phyloP scores from a whole-genome alignment of 2,888 invertebrate genomes.

The Nephrotoma guestfalica region DNA sequence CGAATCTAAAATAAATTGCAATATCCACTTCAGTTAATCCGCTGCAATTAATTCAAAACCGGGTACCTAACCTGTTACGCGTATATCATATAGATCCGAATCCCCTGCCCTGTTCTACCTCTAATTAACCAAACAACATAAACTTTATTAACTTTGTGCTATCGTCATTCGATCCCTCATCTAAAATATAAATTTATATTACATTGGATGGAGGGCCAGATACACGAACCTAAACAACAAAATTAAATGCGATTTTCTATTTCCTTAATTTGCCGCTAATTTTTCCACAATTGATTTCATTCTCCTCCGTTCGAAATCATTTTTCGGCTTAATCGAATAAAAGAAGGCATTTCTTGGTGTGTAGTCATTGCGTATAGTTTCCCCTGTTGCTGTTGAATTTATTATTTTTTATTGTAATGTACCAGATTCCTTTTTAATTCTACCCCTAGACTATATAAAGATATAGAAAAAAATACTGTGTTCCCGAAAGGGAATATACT shows the following conservation, averaged over 20 bases:
- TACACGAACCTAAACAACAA: background rate
- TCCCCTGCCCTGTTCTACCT: background rate
- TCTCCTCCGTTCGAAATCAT: background rate
- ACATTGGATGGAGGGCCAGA: slow-evolving; percentile 23
- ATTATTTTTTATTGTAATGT: background rate
- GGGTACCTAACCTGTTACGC: background rate
- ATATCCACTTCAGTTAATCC: background rate
- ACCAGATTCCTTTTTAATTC: background rate
- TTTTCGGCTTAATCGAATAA: slow-evolving; percentile 4
- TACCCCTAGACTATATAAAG: background rate
- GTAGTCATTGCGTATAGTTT: background rate
- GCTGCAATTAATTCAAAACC: background rate
- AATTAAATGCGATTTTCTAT: slow-evolving; percentile 2
- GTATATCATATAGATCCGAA: background rate
- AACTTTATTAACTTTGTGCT: background rate
- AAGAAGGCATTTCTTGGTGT: background rate
- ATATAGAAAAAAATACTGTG: background rate
- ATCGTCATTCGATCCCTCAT: background rate
- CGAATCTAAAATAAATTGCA: background rate
- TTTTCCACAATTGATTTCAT: slow-evolving; percentile 34
- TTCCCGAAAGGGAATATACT: background rate
- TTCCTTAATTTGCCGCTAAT: slow-evolving; percentile 32
- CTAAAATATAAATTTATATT: slow-evolving; percentile 10
- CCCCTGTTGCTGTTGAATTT: background rate
- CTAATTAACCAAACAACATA: background rate